A percentile compares a stretch with the other conserved stretches of the same genome.
These are phyloP conservation scores for Connochaetes taurinus DNA, from an alignment of 2,113 vertebrate species.

Conservation along the genomic window DNA sequence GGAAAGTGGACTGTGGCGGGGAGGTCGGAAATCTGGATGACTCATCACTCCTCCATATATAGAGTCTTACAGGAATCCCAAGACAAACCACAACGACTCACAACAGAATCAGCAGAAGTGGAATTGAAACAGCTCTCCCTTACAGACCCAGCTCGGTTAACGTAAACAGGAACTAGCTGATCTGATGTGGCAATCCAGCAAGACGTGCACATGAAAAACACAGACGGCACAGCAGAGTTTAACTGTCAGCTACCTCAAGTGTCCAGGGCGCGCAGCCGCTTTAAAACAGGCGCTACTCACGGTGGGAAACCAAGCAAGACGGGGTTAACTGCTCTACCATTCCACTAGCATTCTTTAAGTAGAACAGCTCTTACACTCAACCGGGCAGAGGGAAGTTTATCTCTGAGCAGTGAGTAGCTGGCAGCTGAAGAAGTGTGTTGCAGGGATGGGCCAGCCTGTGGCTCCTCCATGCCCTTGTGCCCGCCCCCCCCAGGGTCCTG, in stretches of 20 bases:
- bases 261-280: accelerated
- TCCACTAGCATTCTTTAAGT: not conserved
- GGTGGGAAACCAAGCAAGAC: accelerated
- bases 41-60: not conserved
- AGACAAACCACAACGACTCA: not conserved
- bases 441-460: not conserved
- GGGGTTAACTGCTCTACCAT: accelerated
- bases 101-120: conserved; percentile 27
- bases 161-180: conserved; percentile 41
- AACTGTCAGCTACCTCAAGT: accelerated
- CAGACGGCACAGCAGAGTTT: accelerated
- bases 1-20: no score
- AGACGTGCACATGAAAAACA: accelerated
- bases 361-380: not conserved
- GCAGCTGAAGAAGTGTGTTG: not conserved
- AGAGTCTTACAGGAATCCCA: not conserved
- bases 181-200: conserved; percentile 1
- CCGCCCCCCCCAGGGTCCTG: not conserved
- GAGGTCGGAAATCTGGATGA: not conserved
- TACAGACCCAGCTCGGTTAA: not conserved
- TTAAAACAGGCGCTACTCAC: not conserved
- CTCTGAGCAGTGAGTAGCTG: not conserved
- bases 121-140: not conserved
- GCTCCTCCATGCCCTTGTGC: not conserved
- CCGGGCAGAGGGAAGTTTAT: not conserved